Evolutionary conservation across 2,888 invertebrate genomes (phyloP).

Genomic region (Phortica okadai): DNA sequence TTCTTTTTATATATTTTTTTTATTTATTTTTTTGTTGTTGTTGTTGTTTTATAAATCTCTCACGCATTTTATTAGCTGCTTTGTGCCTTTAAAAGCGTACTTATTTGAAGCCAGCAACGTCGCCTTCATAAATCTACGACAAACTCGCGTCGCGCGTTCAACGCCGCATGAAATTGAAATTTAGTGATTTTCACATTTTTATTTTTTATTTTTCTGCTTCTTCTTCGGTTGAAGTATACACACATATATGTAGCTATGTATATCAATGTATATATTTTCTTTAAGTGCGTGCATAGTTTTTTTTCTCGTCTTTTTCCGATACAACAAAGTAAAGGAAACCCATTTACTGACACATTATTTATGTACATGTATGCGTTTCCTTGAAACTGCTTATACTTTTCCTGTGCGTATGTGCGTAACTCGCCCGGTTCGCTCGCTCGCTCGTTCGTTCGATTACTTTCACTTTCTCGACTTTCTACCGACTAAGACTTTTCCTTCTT

Average conservation of each 20-base stretch:
- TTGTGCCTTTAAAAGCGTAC: slow-evolving; percentile 18
- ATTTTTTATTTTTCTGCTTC: no score
- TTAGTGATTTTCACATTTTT: slow-evolving; percentile 68
- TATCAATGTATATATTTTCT: neutral
- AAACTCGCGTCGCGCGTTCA: slow-evolving; percentile 49
- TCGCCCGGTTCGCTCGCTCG: neutral
- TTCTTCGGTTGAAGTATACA: neutral
- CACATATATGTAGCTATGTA: neutral
- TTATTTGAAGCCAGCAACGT: neutral
- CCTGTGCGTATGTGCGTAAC: neutral
- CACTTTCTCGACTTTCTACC: slow-evolving; percentile 1
- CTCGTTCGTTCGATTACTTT: neutral
- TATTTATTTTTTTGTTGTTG: neutral
- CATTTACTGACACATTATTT: slow-evolving; percentile 29
- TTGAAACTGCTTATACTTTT: neutral
- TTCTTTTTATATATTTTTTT: slow-evolving; percentile 1
- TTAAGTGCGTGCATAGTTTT: slow-evolving; percentile 1
- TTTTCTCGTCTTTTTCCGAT: neutral
- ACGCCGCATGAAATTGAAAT: slow-evolving; percentile 68
- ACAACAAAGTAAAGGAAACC: slow-evolving; percentile 15
- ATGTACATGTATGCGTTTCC: slow-evolving; percentile 14
- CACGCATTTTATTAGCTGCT: slow-evolving; percentile 15
- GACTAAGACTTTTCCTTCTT: neutral
- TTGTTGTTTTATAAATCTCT: neutral
- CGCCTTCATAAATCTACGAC: slow-evolving; percentile 20